phyloP scores from a whole-genome alignment of 2,888 invertebrate species.

The Calliscelio sp. region DNA sequence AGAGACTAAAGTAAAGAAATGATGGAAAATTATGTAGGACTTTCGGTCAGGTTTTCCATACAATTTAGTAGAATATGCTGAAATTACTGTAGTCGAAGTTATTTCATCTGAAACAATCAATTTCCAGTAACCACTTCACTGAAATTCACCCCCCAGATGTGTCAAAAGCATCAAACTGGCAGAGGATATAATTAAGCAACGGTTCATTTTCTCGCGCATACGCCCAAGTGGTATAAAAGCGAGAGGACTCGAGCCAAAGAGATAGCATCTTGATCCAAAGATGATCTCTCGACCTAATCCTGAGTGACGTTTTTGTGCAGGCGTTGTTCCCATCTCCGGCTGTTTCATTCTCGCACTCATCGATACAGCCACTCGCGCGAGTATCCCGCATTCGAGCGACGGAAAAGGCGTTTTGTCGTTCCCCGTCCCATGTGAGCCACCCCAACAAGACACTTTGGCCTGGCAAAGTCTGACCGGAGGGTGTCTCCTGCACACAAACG shows the following conservation, averaged over 20 bases:
- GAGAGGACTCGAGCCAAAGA: conserved; percentile 18
- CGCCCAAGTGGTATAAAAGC: conserved; percentile 27
- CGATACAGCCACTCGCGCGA: conserved; percentile 52
- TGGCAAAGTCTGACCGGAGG: conserved; percentile 75
- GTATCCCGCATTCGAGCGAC: conserved; percentile 55
- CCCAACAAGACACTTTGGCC: conserved; percentile 73
- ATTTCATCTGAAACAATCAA: no score
- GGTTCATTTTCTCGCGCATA: conserved; percentile 48
- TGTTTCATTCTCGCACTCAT: conserved; percentile 42
- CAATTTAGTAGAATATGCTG: no score
- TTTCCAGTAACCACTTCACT: no score
- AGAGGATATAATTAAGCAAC: conserved; percentile 51
- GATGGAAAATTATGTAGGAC: no score
- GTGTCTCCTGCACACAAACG: conserved; percentile 69
- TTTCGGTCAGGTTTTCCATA: no score
- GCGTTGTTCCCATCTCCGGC: conserved; percentile 76
- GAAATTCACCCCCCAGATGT: no score
- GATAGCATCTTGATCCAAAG: conserved; percentile 76
- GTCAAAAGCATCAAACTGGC: conserved; percentile 42
- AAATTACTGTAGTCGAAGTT: no score
- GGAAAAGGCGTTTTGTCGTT: conserved; percentile 73
- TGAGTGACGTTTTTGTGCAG: conserved; percentile 84
- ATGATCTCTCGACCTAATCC: conserved; percentile 79
- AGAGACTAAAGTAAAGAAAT: no score
- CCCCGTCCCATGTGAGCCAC: conserved; percentile 31